Evolutionary conservation across 1,140 invertebrate genomes (phyloP).

Genomic region (Neodiprion lecontei): DNA sequence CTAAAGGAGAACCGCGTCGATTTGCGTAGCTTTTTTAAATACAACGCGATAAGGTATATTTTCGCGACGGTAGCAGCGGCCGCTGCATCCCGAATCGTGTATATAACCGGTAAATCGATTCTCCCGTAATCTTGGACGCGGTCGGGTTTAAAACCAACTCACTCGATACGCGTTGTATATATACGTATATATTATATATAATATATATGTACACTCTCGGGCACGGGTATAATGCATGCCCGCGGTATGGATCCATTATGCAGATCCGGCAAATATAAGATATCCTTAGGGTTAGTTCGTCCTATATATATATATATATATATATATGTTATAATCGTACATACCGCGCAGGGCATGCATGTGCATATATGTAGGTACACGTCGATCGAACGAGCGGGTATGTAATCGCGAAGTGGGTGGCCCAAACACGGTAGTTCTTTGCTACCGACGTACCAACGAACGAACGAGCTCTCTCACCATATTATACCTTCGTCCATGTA

Average conservation of each 20-base stretch:
- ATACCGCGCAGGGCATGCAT: no score
- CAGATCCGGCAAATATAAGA: constrained; percentile 18
- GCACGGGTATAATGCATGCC: not conserved
- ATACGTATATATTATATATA: no score
- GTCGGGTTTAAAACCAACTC: not conserved
- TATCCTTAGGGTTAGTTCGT: constrained; percentile 12
- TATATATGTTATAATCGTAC: not conserved
- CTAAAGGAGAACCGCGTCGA: no score
- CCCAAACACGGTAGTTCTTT: constrained; percentile 11
- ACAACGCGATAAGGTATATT: no score
- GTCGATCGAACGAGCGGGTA: not conserved
- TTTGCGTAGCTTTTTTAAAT: no score
- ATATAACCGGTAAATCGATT: constrained; percentile 5
- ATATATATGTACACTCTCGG: no score
- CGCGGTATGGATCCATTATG: constrained; percentile 11
- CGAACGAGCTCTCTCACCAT: not conserved
- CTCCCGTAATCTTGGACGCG: not conserved
- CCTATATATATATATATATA: not conserved
- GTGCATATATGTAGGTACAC: not conserved
- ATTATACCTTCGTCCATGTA: constrained; percentile 14
- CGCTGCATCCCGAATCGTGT: not conserved
- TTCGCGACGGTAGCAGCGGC: no score
- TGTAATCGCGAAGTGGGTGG: constrained; percentile 16
- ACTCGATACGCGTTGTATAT: no score
- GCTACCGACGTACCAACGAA: constrained; percentile 10